phyloP scores from a whole-genome alignment of 2,113 vertebrate species.

The Oryzias curvinotus region DNA sequence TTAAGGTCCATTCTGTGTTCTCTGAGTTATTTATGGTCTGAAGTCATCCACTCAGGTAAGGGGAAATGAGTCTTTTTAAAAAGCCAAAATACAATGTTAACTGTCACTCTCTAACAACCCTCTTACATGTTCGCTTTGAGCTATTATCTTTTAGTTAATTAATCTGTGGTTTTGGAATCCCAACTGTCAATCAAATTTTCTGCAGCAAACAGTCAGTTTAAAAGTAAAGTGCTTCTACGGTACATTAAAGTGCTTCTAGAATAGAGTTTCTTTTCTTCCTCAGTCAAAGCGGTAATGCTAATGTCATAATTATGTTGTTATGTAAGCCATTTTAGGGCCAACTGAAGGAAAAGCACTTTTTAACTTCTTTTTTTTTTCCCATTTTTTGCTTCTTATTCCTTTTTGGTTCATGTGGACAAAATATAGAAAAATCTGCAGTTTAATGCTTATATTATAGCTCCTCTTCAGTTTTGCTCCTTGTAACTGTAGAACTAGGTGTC shows the following conservation, averaged over 20 bases:
- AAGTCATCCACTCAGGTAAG: conserved; percentile 50
- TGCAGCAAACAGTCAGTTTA: not conserved
- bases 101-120: conserved; percentile 18
- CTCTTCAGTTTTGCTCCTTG: no score
- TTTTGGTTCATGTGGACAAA: no score
- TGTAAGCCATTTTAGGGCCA: no score
- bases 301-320: no score
- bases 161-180: conserved; percentile 29
- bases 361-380: no score
- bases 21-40: not conserved
- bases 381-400: no score
- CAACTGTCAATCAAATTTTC: conserved; percentile 24
- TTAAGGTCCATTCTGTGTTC: conserved; percentile 8
- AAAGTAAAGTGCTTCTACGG: conserved; percentile 1
- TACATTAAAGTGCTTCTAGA: conserved; percentile 9
- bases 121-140: conserved; percentile 28
- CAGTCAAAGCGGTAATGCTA: no score
- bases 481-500: no score
- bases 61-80: conserved; percentile 28
- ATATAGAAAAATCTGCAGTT: no score
- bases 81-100: conserved; percentile 20
- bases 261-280: no score
- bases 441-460: no score
- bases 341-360: no score
- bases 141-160: conserved; percentile 53